Base-by-base conservation (phyloP, 2,888 invertebrate species). In the Molanna angustata region DNA sequence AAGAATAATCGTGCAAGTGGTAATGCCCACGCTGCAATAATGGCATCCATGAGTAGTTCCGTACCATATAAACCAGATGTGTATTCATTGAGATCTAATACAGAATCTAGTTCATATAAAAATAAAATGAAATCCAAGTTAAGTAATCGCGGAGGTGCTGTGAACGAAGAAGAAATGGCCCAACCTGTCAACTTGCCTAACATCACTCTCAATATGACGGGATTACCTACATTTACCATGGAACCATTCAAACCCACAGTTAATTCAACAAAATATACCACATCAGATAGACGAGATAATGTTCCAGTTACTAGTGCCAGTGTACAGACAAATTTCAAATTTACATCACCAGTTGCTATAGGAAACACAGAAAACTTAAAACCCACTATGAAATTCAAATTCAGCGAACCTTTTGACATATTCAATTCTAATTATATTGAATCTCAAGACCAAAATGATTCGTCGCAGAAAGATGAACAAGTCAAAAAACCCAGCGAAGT, bases 1-100 rank as follows among this genome's bases (percentile, higher is more conserved):
- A 74, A 77, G 53, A 49, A 49, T 46, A 54, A 52, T 31, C 37
- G 53, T 16, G 18, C 35, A 4, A 46, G 33, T 14, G n/a, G n/a
- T n/a, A 52, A 50, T 41, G 43, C 54, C 3, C 56, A 51, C 19
- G 50, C 56, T 7, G 56, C 58, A 2, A 56, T 58, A 35, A 41
- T 48, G 17, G 58, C 58, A 22, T 58, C 58, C 7, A 47, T 58
- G 32, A 56, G 55, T 45, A 56, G 54, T 40, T 58, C 58, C 7
- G 14, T 44, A 11, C 50, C 54, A 16, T 52, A 46, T 39, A 40
- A 42, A 42, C 49, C 53, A 19, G 43, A 37, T 14, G 19, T n/a
- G n/a, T 53, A 48, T 21, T 48, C 37, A 11, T 16, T 49, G 3
- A 42, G 44, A 18, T 37, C 42, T 7, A 20, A 20, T 19, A 22